Evolutionary conservation across 2,797 vertebrate genomes (phyloP).

Genomic region (Pipistrellus nathusii): DNA sequence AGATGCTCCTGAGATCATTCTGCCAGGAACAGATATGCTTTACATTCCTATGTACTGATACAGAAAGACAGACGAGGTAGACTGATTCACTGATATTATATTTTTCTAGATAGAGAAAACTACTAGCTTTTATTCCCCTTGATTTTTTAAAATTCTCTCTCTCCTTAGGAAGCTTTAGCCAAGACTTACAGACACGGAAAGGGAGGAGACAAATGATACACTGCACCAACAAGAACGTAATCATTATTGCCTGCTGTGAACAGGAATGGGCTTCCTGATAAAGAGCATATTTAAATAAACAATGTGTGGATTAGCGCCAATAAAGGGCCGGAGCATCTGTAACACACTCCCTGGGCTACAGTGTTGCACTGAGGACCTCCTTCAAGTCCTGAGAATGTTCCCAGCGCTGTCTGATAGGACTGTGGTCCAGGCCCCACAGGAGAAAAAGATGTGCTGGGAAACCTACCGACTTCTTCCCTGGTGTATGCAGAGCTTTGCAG

Average conservation of each 20-base stretch:
- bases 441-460: neutral
- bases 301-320: neutral
- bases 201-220: neutral
- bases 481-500: neutral
- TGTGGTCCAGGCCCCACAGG: neutral
- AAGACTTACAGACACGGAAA: neutral
- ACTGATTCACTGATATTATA: neutral
- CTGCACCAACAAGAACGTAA: neutral
- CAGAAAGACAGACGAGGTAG: neutral
- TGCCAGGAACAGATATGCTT: neutral
- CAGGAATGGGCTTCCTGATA: neutral
- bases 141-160: slow-evolving; percentile 10
- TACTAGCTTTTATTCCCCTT: neutral
- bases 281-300: slow-evolving; percentile 46
- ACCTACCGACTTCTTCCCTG: slow-evolving; percentile 27
- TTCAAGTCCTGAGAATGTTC: neutral
- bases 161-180: neutral
- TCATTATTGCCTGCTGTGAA: neutral
- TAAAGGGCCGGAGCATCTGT: neutral
- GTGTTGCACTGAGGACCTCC: neutral
- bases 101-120: slow-evolving; percentile 12
- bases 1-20: neutral
- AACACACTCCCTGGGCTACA: neutral
- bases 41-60: neutral
- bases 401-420: neutral